Conservation (phyloP, 2,113 vertebrate genomes). For the Apodemus speciosus region DNA sequence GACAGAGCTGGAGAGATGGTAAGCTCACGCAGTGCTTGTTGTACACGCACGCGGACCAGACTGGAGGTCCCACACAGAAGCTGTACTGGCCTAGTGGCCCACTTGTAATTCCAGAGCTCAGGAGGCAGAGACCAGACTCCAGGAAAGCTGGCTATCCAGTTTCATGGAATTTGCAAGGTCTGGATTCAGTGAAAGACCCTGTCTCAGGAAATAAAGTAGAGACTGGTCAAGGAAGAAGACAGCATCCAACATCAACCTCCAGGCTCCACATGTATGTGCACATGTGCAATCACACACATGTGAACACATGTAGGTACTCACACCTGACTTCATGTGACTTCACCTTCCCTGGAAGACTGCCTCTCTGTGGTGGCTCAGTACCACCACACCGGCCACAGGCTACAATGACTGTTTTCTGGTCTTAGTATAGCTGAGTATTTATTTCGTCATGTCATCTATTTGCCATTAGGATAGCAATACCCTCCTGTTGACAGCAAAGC, state of each 20-base stretch:
- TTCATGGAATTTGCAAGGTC: neutral
- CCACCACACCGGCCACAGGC: neutral
- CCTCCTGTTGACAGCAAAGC: neutral
- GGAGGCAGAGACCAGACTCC: neutral
- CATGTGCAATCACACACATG: neutral
- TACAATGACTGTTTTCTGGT: neutral
- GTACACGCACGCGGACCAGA: no score
- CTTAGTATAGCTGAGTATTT: neutral
- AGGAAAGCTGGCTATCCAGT: neutral
- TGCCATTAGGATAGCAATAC: neutral
- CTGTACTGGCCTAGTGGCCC: no score
- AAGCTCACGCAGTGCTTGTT: neutral
- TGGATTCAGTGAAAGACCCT: neutral
- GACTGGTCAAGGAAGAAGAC: neutral
- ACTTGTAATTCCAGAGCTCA: neutral
- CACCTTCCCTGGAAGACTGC: neutral
- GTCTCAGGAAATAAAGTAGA: neutral
- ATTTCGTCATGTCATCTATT: neutral
- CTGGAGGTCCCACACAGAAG: neutral
- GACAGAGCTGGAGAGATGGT: neutral
- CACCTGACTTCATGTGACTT: no score
- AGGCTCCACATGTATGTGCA: neutral
- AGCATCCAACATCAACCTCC: neutral
- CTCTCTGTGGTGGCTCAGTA: neutral
- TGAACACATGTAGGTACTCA: neutral